Evolutionary conservation across 2,888 invertebrate genomes (phyloP).

Genomic region (Chelonus formosanus): DNA sequence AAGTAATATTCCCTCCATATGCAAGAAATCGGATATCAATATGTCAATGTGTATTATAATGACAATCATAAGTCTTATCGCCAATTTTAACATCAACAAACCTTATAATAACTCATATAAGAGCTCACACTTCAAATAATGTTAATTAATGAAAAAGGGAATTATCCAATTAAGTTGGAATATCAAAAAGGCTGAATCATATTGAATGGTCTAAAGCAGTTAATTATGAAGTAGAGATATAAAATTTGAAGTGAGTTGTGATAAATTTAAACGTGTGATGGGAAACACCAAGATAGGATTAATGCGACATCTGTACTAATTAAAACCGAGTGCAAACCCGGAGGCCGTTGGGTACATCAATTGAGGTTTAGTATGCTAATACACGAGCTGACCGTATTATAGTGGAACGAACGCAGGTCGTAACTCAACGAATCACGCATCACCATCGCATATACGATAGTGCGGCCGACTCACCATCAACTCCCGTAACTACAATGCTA

Average conservation of each 20-base stretch:
- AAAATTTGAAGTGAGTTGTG: background rate
- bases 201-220: too few species aligned
- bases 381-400: slow-evolving; percentile 29
- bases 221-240: too few species aligned
- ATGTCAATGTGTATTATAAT: too few species aligned
- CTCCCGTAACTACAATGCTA: slow-evolving; percentile 34
- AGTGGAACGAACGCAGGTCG: slow-evolving; percentile 34
- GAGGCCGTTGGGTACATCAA: slow-evolving; percentile 36
- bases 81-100: too few species aligned
- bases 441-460: slow-evolving; percentile 35
- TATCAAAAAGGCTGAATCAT: too few species aligned
- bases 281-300: slow-evolving; percentile 17
- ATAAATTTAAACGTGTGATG: slow-evolving; percentile 1
- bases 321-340: slow-evolving; percentile 26
- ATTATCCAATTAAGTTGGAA: too few species aligned
- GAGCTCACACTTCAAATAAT: too few species aligned
- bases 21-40: slow-evolving; percentile 16
- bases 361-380: slow-evolving; percentile 42
- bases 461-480: slow-evolving; percentile 30
- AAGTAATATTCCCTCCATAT: slow-evolving; percentile 12
- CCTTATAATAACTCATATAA: too few species aligned
- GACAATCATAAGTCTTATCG: too few species aligned
- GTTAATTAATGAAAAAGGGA: too few species aligned
- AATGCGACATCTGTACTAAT: slow-evolving; percentile 28
- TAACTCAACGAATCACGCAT: slow-evolving; percentile 41